Evolutionary conservation across 2,888 invertebrate species (phyloP).

Genomic region (Apodemia mormo): DNA sequence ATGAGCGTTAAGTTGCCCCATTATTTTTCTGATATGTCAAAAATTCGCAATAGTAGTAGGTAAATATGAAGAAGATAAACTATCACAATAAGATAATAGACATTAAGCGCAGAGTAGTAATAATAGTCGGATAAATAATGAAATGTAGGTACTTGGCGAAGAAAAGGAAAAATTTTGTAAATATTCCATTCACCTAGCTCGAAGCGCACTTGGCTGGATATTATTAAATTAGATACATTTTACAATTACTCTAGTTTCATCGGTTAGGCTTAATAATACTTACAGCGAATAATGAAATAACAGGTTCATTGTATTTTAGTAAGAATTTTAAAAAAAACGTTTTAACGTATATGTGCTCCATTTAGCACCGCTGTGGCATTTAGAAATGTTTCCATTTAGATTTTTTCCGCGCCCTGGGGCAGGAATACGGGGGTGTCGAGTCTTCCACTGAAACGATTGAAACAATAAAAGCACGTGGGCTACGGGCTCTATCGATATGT

Average conservation of each 20-base stretch:
- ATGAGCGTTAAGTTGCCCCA: no score
- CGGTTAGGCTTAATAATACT: neutral
- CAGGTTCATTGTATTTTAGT: neutral
- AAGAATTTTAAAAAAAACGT: conserved; percentile 19
- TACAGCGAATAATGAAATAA: neutral
- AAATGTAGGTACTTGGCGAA: no score
- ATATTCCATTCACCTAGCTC: no score
- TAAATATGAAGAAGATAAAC: no score
- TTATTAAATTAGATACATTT: no score
- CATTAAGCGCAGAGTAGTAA: no score
- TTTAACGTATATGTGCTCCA: conserved; percentile 21
- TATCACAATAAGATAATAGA: no score
- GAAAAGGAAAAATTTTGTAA: no score
- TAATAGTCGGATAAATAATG: no score
- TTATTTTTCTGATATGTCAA: no score
- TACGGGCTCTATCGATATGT: conserved; percentile 68
- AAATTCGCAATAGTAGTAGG: no score
- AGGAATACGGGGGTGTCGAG: conserved; percentile 29
- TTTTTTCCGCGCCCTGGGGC: conserved; percentile 43
- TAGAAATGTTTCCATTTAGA: conserved; percentile 54
- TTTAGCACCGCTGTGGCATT: conserved; percentile 25
- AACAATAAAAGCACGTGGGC: conserved; percentile 65
- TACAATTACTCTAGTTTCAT: neutral
- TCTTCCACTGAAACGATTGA: conserved; percentile 50
- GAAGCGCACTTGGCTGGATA: no score